phyloP scores from a whole-genome alignment of 2,113 vertebrate species.

The Heloderma charlesbogerti region DNA sequence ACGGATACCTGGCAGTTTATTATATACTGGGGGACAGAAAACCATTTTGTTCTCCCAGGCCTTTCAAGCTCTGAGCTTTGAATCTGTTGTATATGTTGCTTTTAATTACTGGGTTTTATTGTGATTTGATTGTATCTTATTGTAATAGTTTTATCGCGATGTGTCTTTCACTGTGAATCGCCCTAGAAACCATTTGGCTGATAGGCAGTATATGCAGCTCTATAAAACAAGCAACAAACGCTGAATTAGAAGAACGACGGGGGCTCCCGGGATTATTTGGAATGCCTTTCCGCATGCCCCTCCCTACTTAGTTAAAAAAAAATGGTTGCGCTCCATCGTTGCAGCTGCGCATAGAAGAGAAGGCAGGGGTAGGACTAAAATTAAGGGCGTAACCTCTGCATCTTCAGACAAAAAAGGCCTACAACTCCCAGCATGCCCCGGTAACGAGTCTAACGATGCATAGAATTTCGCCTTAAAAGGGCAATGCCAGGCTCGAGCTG shows the following conservation, averaged over 20 bases:
- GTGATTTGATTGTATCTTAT: not conserved
- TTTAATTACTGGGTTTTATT: not conserved
- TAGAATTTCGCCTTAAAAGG: not conserved
- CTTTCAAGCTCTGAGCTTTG: not conserved
- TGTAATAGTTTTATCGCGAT: not conserved
- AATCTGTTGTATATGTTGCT: not conserved
- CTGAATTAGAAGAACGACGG: too few species aligned
- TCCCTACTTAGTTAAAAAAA: not conserved
- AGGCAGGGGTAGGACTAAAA: not conserved
- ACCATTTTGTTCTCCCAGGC: not conserved
- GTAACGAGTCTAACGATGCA: too few species aligned
- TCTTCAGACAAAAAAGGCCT: too few species aligned
- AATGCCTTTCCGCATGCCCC: not conserved
- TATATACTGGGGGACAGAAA: too few species aligned
- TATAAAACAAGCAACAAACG: not conserved
- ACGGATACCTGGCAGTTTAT: too few species aligned
- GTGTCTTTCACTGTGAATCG: not conserved
- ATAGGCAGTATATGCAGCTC: not conserved
- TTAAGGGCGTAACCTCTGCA: too few species aligned
- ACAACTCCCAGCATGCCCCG: too few species aligned
- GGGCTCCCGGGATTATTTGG: not conserved
- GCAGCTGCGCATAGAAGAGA: not conserved
- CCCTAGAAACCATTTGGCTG: not conserved
- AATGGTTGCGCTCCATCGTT: not conserved
- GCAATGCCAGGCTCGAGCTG: not conserved